Base-by-base conservation (phyloP, 2,113 vertebrate species). In the Chionodraco myersi region DNA sequence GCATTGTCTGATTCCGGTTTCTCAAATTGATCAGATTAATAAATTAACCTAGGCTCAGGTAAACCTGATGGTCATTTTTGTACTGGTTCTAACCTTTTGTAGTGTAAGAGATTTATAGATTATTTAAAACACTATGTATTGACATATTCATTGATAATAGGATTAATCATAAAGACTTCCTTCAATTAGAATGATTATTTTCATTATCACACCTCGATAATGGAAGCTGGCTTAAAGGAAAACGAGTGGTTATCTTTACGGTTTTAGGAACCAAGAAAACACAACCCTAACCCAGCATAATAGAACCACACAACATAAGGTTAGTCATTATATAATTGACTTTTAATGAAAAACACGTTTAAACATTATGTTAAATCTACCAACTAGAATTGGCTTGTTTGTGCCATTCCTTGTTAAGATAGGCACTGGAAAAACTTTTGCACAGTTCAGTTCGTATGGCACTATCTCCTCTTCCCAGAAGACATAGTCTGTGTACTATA, bases 401-500 rank as follows among this genome's bases (percentile, higher is more conserved):
- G 5, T 49, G 14, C 23, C 52, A 21, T 41, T 74, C 7, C 26
- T 23, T 66, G 15, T 54, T 56, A 48, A 62, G 58, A 36, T 30
- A 15, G 44, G 60, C 53, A 54, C 14, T 60, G 11, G 44, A 54
- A 51, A 68, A 36, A 45, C 11, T 4, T 21, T 34, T 65, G 26
- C 60, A 62, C 36, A 62, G 36, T 41, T 21, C 41, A 56, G 47
- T 11, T 23, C 9, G 62, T 47, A 16, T 4, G n/a, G 9, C 11
- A 12, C 49, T 34, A n/a, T 8, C 21, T 75, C 47, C 41, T 63
- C 44, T 34, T 70, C 51, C 36, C 26, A 65, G 23, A 54, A 16
- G 56, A 62, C n/a, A 44, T 36, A 52, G 6, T 49, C 15, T 73
- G 60, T 81, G 56, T 77, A 36, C n/a, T 26, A 26, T 26, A 26